A percentile compares a stretch with the other conserved stretches of the same genome.
These are phyloP conservation scores for Tretioscincus oriximinensis DNA, from an alignment of 2,113 vertebrate species.

Conservation along the genomic window DNA sequence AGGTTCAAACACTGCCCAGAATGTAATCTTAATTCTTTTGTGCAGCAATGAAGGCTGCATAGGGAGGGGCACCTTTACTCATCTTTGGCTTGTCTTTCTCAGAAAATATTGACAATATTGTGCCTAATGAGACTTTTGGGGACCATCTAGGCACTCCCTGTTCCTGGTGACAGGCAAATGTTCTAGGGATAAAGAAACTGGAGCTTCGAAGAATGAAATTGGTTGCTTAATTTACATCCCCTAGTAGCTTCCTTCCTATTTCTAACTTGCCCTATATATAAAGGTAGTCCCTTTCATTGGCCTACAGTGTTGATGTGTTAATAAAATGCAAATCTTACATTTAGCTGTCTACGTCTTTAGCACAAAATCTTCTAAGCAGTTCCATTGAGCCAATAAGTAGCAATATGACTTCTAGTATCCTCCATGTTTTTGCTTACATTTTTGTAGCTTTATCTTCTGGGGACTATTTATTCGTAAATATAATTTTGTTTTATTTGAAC, in stretches of 20 bases:
- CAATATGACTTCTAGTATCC: no score
- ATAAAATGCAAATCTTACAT: background rate
- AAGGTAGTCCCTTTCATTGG: background rate
- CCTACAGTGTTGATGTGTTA: background rate
- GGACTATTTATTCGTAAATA: background rate
- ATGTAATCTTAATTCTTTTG: no score
- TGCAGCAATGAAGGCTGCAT: background rate
- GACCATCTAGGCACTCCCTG: background rate
- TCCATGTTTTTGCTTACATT: background rate
- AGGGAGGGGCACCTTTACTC: background rate
- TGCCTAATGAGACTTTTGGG: background rate
- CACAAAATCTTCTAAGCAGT: background rate
- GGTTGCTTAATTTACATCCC: background rate
- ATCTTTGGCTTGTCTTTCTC: background rate
- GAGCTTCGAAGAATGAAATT: background rate
- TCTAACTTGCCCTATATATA: background rate
- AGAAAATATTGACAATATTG: background rate
- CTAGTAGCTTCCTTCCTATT: no score
- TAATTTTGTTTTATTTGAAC: background rate
- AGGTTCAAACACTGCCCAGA: rapidly evolving
- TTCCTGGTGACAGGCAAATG: background rate
- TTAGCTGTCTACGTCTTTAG: background rate
- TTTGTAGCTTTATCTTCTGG: background rate
- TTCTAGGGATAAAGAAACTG: background rate
- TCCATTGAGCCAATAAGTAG: no score